These are phyloP conservation scores for Laticauda colubrina DNA, from an alignment of 2,113 vertebrate genomes.

Conservation along the genomic window DNA sequence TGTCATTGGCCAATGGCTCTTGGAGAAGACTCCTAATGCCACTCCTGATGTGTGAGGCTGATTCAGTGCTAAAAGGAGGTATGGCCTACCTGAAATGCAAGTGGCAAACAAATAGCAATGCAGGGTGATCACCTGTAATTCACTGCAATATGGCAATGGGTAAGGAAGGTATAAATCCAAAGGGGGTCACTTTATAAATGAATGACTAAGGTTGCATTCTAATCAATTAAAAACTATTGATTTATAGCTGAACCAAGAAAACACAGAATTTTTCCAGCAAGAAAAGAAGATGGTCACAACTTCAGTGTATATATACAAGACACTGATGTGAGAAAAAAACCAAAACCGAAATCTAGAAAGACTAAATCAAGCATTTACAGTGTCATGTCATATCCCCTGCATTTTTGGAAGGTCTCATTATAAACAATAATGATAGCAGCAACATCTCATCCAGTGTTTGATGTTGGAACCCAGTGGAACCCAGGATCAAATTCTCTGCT, in stretches of 20 bases:
- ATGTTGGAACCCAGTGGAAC: not conserved
- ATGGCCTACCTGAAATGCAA: accelerated
- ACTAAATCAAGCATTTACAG: not conserved
- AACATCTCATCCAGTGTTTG: not conserved
- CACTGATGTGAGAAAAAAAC: not conserved
- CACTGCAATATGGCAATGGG: not conserved
- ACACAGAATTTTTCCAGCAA: not conserved
- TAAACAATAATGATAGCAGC: not conserved
- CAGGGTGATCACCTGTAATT: not conserved
- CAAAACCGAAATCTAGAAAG: not conserved
- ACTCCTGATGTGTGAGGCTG: slow-evolving; percentile 6
- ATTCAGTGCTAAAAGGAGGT: not conserved
- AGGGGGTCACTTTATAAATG: not conserved
- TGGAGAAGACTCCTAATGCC: slow-evolving; percentile 4
- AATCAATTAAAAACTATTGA: not conserved
- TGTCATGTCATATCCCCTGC: not conserved
- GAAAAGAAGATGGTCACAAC: not conserved
- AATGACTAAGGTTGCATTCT: not conserved
- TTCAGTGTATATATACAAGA: not conserved
- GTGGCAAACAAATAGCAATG: slow-evolving; percentile 2
- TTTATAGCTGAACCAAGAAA: not conserved
- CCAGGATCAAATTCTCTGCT: not conserved
- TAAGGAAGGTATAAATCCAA: slow-evolving; percentile 24
- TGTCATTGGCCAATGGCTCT: not conserved
- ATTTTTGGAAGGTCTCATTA: not conserved